These are phyloP conservation scores for Thunnus maccoyii DNA, from an alignment of 2,113 vertebrate genomes.

Conservation along the genomic window DNA sequence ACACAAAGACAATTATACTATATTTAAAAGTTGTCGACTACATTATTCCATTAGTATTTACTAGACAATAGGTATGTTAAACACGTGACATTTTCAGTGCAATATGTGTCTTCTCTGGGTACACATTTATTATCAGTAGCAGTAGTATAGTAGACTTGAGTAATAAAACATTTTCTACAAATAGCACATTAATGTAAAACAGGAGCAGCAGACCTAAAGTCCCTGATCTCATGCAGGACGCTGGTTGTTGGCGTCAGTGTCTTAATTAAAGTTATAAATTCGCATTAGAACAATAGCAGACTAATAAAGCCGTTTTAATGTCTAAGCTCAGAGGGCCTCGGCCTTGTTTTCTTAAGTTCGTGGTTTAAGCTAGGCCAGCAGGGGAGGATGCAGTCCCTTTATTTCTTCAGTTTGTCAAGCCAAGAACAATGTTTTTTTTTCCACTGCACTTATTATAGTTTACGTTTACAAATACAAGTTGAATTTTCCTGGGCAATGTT, in stretches of 20 bases:
- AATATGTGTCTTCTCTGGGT: not conserved
- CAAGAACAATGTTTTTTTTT: conserved; percentile 39
- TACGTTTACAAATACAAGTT: conserved; percentile 61
- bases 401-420: conserved; percentile 41
- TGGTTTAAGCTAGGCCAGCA: conserved; percentile 35
- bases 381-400: conserved; percentile 49
- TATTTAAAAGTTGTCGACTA: too few relatives aligned
- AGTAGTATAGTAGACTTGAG: conserved; percentile 2
- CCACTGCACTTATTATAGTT: conserved; percentile 50
- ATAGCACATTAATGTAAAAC: conserved; percentile 17
- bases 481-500: conserved; percentile 57
- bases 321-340: conserved; percentile 9
- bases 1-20: too few relatives aligned
- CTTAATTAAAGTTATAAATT: conserved; percentile 60
- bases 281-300: conserved; percentile 65
- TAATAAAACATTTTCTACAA: conserved; percentile 17
- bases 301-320: conserved; percentile 66
- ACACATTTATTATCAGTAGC: not conserved
- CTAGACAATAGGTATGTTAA: not conserved
- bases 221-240: conserved; percentile 58
- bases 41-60: too few relatives aligned
- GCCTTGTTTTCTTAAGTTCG: conserved; percentile 36
- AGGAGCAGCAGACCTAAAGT: conserved; percentile 6
- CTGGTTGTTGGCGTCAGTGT: conserved; percentile 46
- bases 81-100: not conserved